Base-by-base conservation (phyloP, 30 jellyfish, hydroid and myxozoan genomes). In the Chironex yamaguchii region DNA sequence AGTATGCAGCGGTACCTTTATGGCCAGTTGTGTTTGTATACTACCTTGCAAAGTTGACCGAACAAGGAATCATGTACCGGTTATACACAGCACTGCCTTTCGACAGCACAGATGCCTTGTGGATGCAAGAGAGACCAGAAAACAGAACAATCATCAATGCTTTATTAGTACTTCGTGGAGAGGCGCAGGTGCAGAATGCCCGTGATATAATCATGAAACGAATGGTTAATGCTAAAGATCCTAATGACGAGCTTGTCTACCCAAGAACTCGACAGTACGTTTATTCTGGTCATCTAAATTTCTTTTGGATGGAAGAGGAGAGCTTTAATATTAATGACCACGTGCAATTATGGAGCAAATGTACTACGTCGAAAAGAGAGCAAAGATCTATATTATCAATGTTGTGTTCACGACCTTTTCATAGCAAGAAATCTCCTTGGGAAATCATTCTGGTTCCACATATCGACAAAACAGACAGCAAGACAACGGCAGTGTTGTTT, bases 121-220 rank as follows among this genome's bases (percentile, higher is more conserved):
- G 97, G 97, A 32, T 90, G 36, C 52, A 82, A 52, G 96, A 83
- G 36, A 79, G 75, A 20, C 89, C 95, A 3, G 34, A 70, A 36
- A 90, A 90, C 50, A 92, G 92, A 17, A 74, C 67, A 29, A 71
- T 90, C 27, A 90, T 90, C 65, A 82, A 83, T 83, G 97, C 96
- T 0, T 24, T 90, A 27, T 52, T 84, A 36, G 36, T 75, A 20
- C 52, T 66, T 0, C 42, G 66, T n/a, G 96, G 97, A 24, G 94
- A 72, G 22, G 67, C 73, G 13, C 83, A 90, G 65, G n/a, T 73
- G n/a, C 54, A 49, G 24, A 53, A 28, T 20, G 54, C 82, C 52
- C 78, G 49, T 54, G 49, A 34, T 3, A 66, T 48, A 67, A 27
- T 90, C 20, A 0, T 26, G 17, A 52, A 66, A 22, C 71, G 78